Evolutionary conservation across 2,888 invertebrate species (phyloP), one percentile per base, ranked within the genome.

Genomic region (Tenthredo distinguenda): DNA sequence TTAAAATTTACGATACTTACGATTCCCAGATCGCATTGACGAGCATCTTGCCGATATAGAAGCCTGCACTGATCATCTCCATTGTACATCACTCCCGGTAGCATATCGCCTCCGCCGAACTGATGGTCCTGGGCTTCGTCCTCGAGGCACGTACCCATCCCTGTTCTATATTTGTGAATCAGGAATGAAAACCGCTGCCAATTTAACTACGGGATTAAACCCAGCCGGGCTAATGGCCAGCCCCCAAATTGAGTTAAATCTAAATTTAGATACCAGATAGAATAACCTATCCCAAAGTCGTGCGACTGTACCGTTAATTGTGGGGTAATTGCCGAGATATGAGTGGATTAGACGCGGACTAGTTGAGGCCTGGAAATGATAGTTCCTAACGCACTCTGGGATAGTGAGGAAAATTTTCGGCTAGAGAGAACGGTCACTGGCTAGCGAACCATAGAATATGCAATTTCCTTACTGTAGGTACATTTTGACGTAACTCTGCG

Each of bases 51-150:
- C 9, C 94, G 95, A 89, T 95, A 95, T 85, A 94, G 93, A 71
- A 95, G 92, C 1, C 94, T 91, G 88, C 95, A 95, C 90, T 96
- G 95, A 88, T 95, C 95, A 88, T 95, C 94, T 0, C 94, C 94
- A 88, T 95, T 94, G 90, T 95, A 95, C 94, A 95, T 94, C 55
- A 95, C 94, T 10, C 95, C 95, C 0, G 94, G 92, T 34, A 93
- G 88, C 85, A 92, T 89, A 26, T 92, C 90, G 55, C 88, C 86
- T 18, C 87, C 87, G 12, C 87, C 87, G 68, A 93, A 92, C 74
- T 91, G 89, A 87, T 92, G 91, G 86, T 92, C 92, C 65, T 91
- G 90, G 3, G 96, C 95, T 85, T 94, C 93, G 90, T 96, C 95
- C 88, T 94, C 93, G 76, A 96, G 93, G 90, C 96, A 96, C 79